These are phyloP conservation scores for Dendrocincla tyrannina DNA, from an alignment of 2,797 vertebrate species.

Conservation along the genomic window DNA sequence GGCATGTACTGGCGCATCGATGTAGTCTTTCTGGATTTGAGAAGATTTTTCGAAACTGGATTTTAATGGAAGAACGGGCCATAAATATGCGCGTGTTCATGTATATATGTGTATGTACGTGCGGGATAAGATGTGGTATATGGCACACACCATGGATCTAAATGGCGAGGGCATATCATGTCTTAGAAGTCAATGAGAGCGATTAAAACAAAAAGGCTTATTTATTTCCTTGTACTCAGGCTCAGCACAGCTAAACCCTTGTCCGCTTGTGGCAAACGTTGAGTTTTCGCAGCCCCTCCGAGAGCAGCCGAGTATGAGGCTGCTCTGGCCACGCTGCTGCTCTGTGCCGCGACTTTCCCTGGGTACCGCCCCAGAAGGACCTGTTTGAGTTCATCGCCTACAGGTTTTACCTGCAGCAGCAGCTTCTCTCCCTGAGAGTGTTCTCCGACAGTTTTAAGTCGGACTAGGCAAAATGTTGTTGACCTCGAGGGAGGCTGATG, in stretches of 20 bases:
- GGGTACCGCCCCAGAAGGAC: neutral
- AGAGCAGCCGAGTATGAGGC: neutral
- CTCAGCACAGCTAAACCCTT: neutral
- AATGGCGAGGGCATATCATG: fast-evolving
- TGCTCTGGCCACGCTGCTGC: neutral
- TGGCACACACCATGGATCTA: neutral
- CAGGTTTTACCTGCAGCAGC: neutral
- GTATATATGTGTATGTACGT: neutral
- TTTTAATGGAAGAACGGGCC: neutral
- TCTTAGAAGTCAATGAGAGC: fast-evolving
- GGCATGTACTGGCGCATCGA: neutral
- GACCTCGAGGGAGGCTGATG: neutral
- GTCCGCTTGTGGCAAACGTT: fast-evolving
- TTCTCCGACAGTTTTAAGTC: neutral
- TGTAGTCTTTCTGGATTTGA: neutral
- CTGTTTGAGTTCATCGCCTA: neutral
- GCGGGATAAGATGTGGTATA: neutral
- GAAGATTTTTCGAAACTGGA: neutral
- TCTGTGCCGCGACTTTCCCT: fast-evolving
- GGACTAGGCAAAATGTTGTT: neutral
- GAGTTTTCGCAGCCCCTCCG: neutral
- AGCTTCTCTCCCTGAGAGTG: neutral
- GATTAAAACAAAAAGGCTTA: neutral
- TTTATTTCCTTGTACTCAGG: neutral
- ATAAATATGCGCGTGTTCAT: neutral